A percentile compares a stretch with the other conserved stretches of the same genome.
Evolutionary conservation across 35 echinoderm and acorn worm genomes (phyloP).

Genomic region (Antedon bifida): DNA sequence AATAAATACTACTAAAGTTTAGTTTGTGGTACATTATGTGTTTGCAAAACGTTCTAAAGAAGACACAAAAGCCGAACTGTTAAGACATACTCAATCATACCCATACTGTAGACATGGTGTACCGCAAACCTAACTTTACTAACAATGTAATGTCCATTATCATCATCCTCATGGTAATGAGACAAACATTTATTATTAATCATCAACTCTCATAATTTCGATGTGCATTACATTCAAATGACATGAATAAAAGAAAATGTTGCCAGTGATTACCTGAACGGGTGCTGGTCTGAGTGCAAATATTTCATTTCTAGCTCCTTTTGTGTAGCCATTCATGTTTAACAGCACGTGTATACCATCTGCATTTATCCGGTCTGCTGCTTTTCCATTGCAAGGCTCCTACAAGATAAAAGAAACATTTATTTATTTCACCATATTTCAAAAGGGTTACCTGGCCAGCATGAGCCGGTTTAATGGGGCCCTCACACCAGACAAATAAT

Average conservation of each 20-base stretch:
- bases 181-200: too few species aligned
- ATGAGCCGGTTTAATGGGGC: too few species aligned
- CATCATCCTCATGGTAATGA: too few species aligned
- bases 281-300: constrained; percentile 94
- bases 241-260: too few species aligned
- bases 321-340: constrained; percentile 99
- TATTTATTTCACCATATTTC: neutral
- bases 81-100: neutral
- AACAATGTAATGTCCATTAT: too few species aligned
- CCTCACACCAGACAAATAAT: too few species aligned
- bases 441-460: too few species aligned
- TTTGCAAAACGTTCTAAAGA: neutral
- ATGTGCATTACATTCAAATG: too few species aligned
- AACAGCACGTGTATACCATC: constrained; percentile 93
- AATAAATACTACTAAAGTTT: neutral
- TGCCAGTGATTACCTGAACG: constrained; percentile 98
- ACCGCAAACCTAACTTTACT: too few species aligned
- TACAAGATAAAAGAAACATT: constrained; percentile 11
- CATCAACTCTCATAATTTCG: too few species aligned
- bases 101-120: too few species aligned
- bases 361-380: constrained; percentile 86
- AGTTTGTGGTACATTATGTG: too few species aligned
- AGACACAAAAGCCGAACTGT: neutral
- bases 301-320: constrained; percentile 98
- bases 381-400: constrained; percentile 94